phyloP scores from a whole-genome alignment of 2,797 vertebrate genomes.

The Fratercula arctica region DNA sequence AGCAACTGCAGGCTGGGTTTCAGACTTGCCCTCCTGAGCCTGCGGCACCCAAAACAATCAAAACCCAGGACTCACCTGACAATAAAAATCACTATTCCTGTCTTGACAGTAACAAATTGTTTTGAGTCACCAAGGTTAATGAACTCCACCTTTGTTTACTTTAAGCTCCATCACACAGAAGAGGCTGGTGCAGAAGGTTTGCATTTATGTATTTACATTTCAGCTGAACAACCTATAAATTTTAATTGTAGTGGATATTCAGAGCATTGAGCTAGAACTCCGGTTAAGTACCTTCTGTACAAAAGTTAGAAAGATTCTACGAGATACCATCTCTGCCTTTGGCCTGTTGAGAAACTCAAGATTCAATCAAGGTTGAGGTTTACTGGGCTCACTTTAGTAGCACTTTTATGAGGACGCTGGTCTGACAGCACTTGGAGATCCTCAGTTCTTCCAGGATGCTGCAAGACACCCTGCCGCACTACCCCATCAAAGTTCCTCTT shows the following conservation, averaged over 20 bases:
- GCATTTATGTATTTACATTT: not conserved
- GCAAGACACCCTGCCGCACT: not conserved
- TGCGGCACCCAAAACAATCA: not conserved
- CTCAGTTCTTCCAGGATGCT: not conserved
- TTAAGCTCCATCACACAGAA: not conserved
- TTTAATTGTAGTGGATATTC: conserved; percentile 10
- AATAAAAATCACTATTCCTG: not conserved
- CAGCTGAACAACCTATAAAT: not conserved
- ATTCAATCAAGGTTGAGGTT: not conserved
- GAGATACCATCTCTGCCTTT: not conserved
- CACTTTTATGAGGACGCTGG: not conserved
- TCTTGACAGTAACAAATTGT: not conserved
- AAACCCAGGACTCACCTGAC: not conserved
- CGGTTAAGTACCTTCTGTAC: not conserved
- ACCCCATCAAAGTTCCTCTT: not conserved
- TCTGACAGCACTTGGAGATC: not conserved
- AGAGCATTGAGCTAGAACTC: not conserved
- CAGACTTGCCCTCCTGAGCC: not conserved
- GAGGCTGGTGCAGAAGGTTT: not conserved
- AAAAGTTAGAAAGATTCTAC: not conserved
- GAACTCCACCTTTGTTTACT: not conserved
- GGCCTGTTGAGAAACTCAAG: not conserved
- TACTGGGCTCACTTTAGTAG: not conserved
- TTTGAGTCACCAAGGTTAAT: not conserved
- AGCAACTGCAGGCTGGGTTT: not conserved